Evolutionary conservation across 2,113 vertebrate species (phyloP), one percentile per base, ranked within the genome.

Genomic region (Micromys minutus): DNA sequence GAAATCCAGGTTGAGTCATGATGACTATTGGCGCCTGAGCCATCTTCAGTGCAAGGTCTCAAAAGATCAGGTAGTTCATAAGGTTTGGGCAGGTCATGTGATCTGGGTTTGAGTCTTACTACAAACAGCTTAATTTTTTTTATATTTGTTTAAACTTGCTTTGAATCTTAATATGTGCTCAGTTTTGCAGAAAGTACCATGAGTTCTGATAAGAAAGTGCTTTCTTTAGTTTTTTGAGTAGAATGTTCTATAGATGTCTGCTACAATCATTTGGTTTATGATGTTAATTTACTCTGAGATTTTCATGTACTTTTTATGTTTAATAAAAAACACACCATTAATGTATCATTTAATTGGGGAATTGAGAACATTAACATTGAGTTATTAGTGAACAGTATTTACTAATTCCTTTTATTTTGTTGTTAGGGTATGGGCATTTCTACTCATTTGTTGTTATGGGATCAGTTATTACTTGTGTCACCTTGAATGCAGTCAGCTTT

Each of bases 1-100:
- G 21, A 3, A 0, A 0, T 91, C 71, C 86, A 5, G 97, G 95
- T 65, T 97, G 97, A 50, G 94, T 95, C 57, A 97, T 79, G 0
- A 97, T 50, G 29, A 97, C 97, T 45, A 90, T 26, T 0, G 93
- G 52, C 1, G 34, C 0, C 61, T 91, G 92, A 42, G 77, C 93
- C 97, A 97, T 97, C 59, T 67, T 77, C 7, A 19, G 31, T 0
- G 21, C 16, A 13, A 55, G 45, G 4, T 80, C 89, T 79, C 59
- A 36, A 52, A 71, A 13, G 7, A 21, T n/a, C 16, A 7, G 6
- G 16, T n/a, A n/a, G n/a, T n/a, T n/a, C n/a, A n/a, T n/a, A n/a
- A n/a, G n/a, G n/a, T n/a, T n/a, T n/a, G n/a, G n/a, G n/a, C n/a
- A n/a, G n/a, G n/a, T n/a, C n/a, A n/a, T n/a, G n/a, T n/a, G n/a